These are phyloP conservation scores for Aricia artaxerxes DNA, from an alignment of 2,888 invertebrate genomes.

Conservation along the genomic window DNA sequence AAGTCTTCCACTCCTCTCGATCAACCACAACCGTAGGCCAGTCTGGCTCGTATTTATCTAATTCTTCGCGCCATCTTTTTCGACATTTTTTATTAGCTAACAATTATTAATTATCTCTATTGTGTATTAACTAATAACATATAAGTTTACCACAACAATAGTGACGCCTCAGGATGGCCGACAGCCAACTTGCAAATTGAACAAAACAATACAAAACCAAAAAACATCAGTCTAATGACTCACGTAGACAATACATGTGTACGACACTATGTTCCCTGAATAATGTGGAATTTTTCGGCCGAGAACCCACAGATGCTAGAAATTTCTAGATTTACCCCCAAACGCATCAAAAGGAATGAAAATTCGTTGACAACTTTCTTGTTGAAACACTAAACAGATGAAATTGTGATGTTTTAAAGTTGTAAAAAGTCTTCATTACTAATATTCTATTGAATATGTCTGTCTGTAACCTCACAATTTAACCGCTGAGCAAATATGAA, in stretches of 20 bases:
- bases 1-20: too few relatives aligned
- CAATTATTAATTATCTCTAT: neutral
- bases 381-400: too few relatives aligned
- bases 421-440: too few relatives aligned
- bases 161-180: slow-evolving; percentile 56
- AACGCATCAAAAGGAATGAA: neutral
- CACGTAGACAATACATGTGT: slow-evolving; percentile 78
- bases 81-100: neutral
- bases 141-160: slow-evolving; percentile 41
- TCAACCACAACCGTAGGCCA: too few relatives aligned
- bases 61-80: too few relatives aligned
- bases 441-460: too few relatives aligned
- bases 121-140: slow-evolving; percentile 30
- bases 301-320: neutral
- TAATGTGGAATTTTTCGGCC: slow-evolving; percentile 38
- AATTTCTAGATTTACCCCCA: neutral
- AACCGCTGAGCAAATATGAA: too few relatives aligned
- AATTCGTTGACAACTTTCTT: neutral
- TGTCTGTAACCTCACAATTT: too few relatives aligned
- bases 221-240: slow-evolving; percentile 70
- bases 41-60: too few relatives aligned
- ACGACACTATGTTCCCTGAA: slow-evolving; percentile 57
- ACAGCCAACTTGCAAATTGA: slow-evolving; percentile 60
- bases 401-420: too few relatives aligned
- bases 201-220: slow-evolving; percentile 73